Evolutionary conservation across 1,140 invertebrate genomes (phyloP).

Genomic region (Drosophila murphyi): DNA sequence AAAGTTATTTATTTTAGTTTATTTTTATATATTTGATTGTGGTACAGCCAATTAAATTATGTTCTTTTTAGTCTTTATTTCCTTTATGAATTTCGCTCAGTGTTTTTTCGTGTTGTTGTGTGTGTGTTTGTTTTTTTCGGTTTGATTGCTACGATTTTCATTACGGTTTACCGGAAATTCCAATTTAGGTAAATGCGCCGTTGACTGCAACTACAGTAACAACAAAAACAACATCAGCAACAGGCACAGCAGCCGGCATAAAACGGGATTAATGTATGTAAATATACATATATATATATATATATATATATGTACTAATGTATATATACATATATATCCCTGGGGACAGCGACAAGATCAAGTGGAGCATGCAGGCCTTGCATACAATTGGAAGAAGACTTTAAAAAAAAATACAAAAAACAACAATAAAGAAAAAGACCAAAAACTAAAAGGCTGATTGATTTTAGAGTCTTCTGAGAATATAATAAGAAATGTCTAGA

Average conservation of each 20-base stretch:
- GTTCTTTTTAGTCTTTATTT: slow-evolving; percentile 5
- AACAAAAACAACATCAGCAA: slow-evolving; percentile 7
- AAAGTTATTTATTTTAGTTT: neutral
- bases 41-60: neutral
- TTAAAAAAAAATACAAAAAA: slow-evolving; percentile 13
- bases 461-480: slow-evolving; percentile 3
- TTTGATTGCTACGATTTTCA: slow-evolving; percentile 83
- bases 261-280: slow-evolving; percentile 69
- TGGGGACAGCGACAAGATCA: slow-evolving; percentile 65
- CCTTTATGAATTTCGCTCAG: slow-evolving; percentile 25
- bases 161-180: slow-evolving; percentile 84
- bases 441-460: slow-evolving; percentile 1
- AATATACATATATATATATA: neutral
- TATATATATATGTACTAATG: slow-evolving; percentile 35
- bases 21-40: too few relatives aligned
- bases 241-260: slow-evolving; percentile 45
- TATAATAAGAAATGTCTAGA: slow-evolving; percentile 11
- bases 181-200: slow-evolving; percentile 84
- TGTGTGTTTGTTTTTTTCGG: slow-evolving; percentile 55
- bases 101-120: neutral
- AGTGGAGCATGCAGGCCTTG: slow-evolving; percentile 65
- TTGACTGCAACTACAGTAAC: slow-evolving; percentile 59
- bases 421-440: neutral
- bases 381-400: too few relatives aligned
- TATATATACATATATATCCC: slow-evolving; percentile 15